Evolutionary conservation across 1,140 invertebrate genomes (phyloP).

Genomic region (Bombus affinis): DNA sequence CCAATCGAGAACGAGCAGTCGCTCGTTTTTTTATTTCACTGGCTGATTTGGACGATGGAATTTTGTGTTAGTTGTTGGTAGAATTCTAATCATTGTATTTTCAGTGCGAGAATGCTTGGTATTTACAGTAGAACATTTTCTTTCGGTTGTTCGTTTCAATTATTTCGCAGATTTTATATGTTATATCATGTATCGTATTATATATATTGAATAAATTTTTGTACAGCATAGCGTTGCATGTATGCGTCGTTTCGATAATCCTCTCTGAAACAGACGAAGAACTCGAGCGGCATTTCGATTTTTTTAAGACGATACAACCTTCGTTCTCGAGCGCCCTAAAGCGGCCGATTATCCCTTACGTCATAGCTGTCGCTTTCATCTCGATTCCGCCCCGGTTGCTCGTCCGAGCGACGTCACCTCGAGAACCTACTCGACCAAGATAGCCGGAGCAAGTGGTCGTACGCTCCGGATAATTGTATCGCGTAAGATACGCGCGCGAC

Average conservation of each 20-base stretch:
- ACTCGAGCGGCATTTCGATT: neutral
- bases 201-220: too few species aligned
- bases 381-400: slow-evolving; percentile 28
- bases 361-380: slow-evolving; percentile 30
- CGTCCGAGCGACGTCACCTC: slow-evolving; percentile 32
- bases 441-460: slow-evolving; percentile 12
- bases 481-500: slow-evolving; percentile 21
- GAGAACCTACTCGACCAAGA: slow-evolving; percentile 44
- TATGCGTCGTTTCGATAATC: too few species aligned
- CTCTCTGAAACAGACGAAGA: neutral
- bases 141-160: too few species aligned
- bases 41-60: neutral
- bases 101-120: too few species aligned
- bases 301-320: neutral
- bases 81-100: neutral
- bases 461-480: slow-evolving; percentile 46
- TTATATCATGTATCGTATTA: accelerated
- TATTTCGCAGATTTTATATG: too few species aligned
- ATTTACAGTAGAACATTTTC: too few species aligned
- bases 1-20: neutral
- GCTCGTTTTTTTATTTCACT: neutral
- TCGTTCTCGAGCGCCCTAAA: neutral
- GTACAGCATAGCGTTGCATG: too few species aligned
- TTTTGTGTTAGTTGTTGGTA: neutral
- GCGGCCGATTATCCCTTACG: slow-evolving; percentile 30